Conservation (phyloP, 1,140 invertebrate species). For the Formica exsecta region DNA sequence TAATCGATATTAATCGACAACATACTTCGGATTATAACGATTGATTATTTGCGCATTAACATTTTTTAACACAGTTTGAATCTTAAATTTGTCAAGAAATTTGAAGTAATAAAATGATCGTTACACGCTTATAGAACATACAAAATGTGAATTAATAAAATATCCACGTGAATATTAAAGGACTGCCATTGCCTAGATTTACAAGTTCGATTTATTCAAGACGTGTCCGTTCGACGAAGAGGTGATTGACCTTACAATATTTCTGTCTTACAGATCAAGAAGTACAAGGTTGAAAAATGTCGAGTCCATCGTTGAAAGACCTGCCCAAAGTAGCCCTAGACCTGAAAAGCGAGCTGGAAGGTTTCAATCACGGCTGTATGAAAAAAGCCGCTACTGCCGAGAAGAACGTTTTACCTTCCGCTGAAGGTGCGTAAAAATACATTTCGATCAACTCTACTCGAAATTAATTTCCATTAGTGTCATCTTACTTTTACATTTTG, state of each 20-base stretch:
- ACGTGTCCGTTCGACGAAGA: not conserved
- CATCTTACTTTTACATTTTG: slow-evolving; percentile 13
- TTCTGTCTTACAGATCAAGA: slow-evolving; percentile 67
- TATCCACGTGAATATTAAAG: not conserved
- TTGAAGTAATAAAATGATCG: slow-evolving; percentile 21
- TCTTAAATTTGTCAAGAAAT: not conserved
- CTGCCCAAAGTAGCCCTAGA: slow-evolving; percentile 95
- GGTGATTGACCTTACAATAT: not conserved
- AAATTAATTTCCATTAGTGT: not conserved
- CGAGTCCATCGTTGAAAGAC: slow-evolving; percentile 93
- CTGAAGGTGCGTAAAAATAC: slow-evolving; percentile 90
- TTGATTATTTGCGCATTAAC: slow-evolving; percentile 2
- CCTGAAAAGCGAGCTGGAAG: slow-evolving; percentile 95
- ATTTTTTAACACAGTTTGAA: slow-evolving; percentile 1
- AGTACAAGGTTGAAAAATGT: slow-evolving; percentile 85
- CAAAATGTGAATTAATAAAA: slow-evolving; percentile 6
- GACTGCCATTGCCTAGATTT: not conserved
- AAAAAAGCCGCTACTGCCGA: slow-evolving; percentile 95
- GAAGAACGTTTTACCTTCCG: slow-evolving; percentile 95
- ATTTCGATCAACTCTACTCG: not conserved
- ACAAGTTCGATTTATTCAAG: not conserved
- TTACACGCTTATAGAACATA: not conserved
- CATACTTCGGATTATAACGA: slow-evolving; percentile 28
- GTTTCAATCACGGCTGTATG: slow-evolving; percentile 93
- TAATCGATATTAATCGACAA: slow-evolving; percentile 2